phyloP scores from a whole-genome alignment of 2,888 invertebrate genomes.

The Lasius platythorax region DNA sequence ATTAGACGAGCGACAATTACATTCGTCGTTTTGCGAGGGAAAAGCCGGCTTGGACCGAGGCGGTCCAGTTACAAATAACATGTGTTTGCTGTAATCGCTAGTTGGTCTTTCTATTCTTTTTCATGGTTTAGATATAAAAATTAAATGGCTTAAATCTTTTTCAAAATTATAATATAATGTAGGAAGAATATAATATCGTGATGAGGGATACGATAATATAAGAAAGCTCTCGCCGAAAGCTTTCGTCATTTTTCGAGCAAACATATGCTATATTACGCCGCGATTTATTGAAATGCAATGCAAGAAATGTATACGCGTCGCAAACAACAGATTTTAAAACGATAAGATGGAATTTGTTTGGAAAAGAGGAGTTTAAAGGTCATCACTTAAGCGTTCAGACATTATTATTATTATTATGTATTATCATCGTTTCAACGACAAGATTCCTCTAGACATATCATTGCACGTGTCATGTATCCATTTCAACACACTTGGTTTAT shows the following conservation, averaged over 20 bases:
- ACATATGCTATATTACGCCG: not conserved
- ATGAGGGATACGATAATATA: not conserved
- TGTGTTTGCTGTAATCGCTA: not conserved
- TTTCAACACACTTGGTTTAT: not conserved
- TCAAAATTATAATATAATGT: not conserved
- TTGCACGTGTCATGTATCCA: not conserved
- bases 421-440: not conserved
- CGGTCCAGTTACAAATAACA: not conserved
- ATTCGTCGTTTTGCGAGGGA: not conserved
- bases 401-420: not conserved
- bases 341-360: not conserved
- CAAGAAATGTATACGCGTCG: not conserved
- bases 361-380: not conserved
- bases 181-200: not conserved
- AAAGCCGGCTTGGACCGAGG: not conserved
- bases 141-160: not conserved
- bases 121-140: not conserved
- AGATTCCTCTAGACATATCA: not conserved
- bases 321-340: not conserved
- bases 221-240: not conserved
- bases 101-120: not conserved
- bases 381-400: not conserved
- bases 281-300: not conserved
- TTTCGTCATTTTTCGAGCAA: not conserved
- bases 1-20: constrained; percentile 53